Conservation (phyloP, 2,113 vertebrate species). For the Emberiza fucata region DNA sequence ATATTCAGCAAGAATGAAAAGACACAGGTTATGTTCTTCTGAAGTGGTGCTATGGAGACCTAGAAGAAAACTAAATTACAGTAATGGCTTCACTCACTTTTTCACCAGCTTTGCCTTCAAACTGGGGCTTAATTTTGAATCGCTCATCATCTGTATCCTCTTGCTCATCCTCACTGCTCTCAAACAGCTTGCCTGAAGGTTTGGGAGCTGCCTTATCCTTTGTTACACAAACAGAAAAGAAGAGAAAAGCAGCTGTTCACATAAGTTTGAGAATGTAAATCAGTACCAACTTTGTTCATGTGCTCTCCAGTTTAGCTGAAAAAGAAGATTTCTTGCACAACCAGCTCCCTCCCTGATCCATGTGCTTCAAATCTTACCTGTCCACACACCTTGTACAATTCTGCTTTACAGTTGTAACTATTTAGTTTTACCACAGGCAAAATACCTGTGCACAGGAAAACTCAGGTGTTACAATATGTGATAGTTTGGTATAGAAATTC, state of each 20-base stretch:
- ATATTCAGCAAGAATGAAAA: not conserved
- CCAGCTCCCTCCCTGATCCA: not conserved
- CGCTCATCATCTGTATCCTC: constrained; percentile 65
- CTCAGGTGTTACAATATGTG: not conserved
- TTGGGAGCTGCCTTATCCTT: constrained; percentile 29
- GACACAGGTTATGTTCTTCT: not conserved
- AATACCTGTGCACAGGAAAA: not conserved
- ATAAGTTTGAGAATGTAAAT: not conserved
- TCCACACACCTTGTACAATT: not conserved
- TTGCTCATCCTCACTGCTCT: constrained; percentile 81
- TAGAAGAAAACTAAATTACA: not conserved
- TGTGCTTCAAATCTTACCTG: accelerated
- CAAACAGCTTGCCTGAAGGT: constrained; percentile 77
- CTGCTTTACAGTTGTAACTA: not conserved
- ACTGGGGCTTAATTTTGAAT: constrained; percentile 90
- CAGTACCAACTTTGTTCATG: not conserved
- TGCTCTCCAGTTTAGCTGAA: not conserved
- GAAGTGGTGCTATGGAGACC: accelerated
- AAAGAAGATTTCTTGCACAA: not conserved
- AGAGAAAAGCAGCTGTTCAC: not conserved
- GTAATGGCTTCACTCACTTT: constrained; percentile 79
- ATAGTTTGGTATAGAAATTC: not conserved
- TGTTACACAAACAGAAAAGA: not conserved
- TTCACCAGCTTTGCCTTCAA: constrained; percentile 90
- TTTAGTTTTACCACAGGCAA: not conserved